phyloP scores from a whole-genome alignment of 2,888 invertebrate genomes.

The Erebia epiphron region DNA sequence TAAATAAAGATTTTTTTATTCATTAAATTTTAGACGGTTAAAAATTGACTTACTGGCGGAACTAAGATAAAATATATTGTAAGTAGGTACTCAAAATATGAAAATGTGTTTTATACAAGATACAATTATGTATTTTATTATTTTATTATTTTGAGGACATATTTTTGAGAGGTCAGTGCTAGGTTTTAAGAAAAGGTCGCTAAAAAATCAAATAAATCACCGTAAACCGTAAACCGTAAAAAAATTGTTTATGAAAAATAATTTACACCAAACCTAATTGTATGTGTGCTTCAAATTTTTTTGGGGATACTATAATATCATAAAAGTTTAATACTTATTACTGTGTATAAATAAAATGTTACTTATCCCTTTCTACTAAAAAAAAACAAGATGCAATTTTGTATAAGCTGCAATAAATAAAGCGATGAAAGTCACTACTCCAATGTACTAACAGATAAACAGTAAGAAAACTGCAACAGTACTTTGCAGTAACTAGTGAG shows the following conservation, averaged over 20 bases:
- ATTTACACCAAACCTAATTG: no score
- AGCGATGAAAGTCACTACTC: constrained; percentile 10
- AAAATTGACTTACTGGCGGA: not conserved
- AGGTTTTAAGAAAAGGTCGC: not conserved
- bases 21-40: not conserved
- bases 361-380: not conserved
- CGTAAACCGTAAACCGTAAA: no score
- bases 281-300: not conserved
- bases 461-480: constrained; percentile 8
- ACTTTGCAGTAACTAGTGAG: constrained; percentile 4
- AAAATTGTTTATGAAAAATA: no score
- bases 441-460: not conserved
- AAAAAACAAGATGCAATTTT: not conserved
- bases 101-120: not conserved
- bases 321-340: not conserved
- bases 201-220: not conserved
- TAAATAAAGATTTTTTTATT: not conserved
- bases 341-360: not conserved
- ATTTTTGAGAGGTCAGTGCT: no score
- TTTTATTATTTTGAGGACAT: no score
- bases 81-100: not conserved
- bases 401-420: not conserved
- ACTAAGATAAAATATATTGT: not conserved
- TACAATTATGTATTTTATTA: no score
- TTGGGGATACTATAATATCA: not conserved